Base-by-base conservation (phyloP, 2,113 vertebrate genomes). In the Trichomycterus rosablanca region DNA sequence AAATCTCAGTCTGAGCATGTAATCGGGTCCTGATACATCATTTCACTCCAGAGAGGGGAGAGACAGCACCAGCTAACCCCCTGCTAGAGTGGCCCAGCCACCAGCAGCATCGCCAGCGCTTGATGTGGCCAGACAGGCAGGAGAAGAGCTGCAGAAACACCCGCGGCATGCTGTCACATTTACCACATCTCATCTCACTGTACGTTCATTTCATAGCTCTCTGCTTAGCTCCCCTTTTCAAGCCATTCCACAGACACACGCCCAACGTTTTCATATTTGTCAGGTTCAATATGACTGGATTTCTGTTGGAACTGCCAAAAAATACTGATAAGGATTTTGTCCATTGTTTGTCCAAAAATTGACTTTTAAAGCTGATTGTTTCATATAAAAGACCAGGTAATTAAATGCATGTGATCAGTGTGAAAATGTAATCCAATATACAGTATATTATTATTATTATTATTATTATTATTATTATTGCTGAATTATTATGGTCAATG, bases 81-180 rank as follows among this genome's bases (percentile, higher is more conserved):
- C 72, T 70, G 69, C 72, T 56, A 58, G 39, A 72, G 73, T 70
- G 53, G 37, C 55, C 76, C 81, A 79, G 71, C 74, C 81, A 80
- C 72, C 63, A 79, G 79, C 81, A 82, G 78, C 81, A 71, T 73
- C 71, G 75, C 73, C 74, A 78, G 71, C 45, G 46, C 72, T 64
- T 83, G 82, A 85, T 84, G 80, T 74, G 74, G 74, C 73, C 70
- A 75, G 82, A 85, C 83, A 81, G 73, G 68, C 66, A 67, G 68
- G 76, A 79, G 79, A 78, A 73, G 63, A 63, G 64, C 65, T 76
- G 69, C 45, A 69, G 73, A 83, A 67, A 76, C 63, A 81, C 80
- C 78, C 80, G 73, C 66, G 74, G 80, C 76, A 61, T 69, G 67
- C 74, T 76, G 70, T 74, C 76, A 78, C 49, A 66, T 74, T 78